A percentile compares a stretch with the other conserved stretches of the same genome.
These are phyloP conservation scores for Marmota monax DNA, from an alignment of 2,113 vertebrate species.

Conservation along the genomic window DNA sequence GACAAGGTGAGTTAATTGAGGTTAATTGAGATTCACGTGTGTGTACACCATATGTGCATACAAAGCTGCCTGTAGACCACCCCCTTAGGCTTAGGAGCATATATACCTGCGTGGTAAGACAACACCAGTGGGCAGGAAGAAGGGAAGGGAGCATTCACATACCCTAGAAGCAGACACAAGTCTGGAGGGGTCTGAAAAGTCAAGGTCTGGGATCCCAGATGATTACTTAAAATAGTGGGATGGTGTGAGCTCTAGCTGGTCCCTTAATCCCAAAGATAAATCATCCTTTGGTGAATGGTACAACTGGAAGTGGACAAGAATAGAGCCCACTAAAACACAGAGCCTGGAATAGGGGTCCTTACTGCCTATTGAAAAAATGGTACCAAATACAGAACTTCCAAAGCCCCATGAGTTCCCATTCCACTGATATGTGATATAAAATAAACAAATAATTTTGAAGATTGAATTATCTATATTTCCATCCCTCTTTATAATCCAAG, in stretches of 20 bases:
- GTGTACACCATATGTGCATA: accelerated
- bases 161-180: not conserved
- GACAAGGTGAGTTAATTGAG: no score
- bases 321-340: not conserved
- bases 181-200: not conserved
- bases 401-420: not conserved
- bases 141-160: not conserved
- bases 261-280: not conserved
- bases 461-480: not conserved
- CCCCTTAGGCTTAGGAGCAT: accelerated
- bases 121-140: not conserved
- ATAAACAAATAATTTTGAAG: slow-evolving; percentile 25
- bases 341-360: no score
- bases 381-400: not conserved
- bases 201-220: not conserved
- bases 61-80: not conserved
- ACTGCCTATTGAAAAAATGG: not conserved
- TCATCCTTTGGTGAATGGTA: not conserved
- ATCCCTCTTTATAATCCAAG: not conserved
- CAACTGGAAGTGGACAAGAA: not conserved
- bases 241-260: not conserved
- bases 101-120: not conserved
- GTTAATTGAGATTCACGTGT: no score
- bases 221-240: not conserved
- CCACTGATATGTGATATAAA: not conserved